Percentiles rank a stretch among this genome's conserved stretches.
These are phyloP conservation scores for Crossocerus cetratus DNA, from an alignment of 2,888 invertebrate species.

Conservation along the genomic window DNA sequence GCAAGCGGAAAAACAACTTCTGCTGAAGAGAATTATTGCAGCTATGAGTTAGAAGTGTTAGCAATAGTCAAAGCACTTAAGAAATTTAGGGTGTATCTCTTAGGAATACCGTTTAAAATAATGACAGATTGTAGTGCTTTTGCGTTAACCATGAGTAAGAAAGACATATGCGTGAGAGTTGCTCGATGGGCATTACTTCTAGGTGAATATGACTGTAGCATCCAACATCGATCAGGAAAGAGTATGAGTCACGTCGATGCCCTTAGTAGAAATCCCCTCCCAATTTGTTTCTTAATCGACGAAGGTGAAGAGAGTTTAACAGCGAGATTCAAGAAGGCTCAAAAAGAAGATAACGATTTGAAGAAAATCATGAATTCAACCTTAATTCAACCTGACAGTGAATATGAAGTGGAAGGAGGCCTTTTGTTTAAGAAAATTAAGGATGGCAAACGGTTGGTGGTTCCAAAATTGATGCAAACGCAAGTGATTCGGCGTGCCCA, in stretches of 20 bases:
- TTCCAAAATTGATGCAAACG: conserved; percentile 8
- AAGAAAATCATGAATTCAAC: too few species aligned
- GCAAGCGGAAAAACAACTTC: too few species aligned
- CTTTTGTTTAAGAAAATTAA: not conserved
- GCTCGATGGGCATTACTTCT: too few species aligned
- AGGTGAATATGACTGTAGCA: not conserved
- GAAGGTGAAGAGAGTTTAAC: not conserved
- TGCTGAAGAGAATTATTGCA: too few species aligned
- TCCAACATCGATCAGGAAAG: not conserved
- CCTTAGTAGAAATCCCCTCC: not conserved
- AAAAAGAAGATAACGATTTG: not conserved
- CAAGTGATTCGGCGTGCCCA: conserved; percentile 7
- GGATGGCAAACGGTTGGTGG: not conserved
- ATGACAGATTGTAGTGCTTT: too few species aligned
- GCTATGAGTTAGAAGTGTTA: too few species aligned
- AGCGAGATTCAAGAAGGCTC: not conserved
- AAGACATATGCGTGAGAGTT: too few species aligned
- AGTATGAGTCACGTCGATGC: not conserved
- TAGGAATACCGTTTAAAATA: too few species aligned
- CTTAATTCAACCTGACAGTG: not conserved
- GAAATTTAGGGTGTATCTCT: too few species aligned
- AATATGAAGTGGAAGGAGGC: not conserved
- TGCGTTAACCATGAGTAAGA: too few species aligned
- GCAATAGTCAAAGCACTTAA: too few species aligned
- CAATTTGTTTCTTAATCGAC: not conserved